Evolutionary conservation across 2,888 invertebrate genomes (phyloP), one percentile per base, ranked within the genome.

Genomic region (Isotomurus palustris): DNA sequence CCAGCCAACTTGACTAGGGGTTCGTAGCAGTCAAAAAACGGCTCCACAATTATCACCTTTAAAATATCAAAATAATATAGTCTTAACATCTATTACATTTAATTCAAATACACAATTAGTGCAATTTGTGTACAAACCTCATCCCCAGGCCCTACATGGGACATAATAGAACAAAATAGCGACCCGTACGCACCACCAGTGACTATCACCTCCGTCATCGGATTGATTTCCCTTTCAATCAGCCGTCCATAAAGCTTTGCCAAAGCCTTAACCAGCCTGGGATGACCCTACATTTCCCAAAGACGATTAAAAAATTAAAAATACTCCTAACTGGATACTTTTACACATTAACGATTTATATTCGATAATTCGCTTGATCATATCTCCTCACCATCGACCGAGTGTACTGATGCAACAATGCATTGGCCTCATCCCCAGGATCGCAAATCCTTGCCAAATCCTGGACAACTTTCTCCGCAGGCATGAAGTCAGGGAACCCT

Each of bases 131-230:
- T 43, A 21, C 43, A 21, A 56, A 69, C 69, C 56, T 69, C 69
- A 55, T 70, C 68, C 2, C 69, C 69, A 21, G 52, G 49, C 17
- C 66, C 64, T 19, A 68, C 61, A 50, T 68, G 61, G 10, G 62
- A 90, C 74, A 88, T 81, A 62, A 96, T 86, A 10, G 89, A 78
- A 47, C 86, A 85, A 77, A 87, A 97, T 0, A 99, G 78, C 1
- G 95, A 90, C 74, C 95, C 93, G 74, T 97, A 99, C 1, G 97
- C 99, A 5, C 99, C 99, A 36, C 83, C 80, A 0, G 94, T 91
- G 2, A 97, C 85, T 29, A 97, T 73, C 41, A 99, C 81, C 76
- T 99, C 94, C 58, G 82, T 88, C 67, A 84, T 79, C 0, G 92
- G 84, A 77, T 97, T 84, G n/a, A 99, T 81, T 54, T 84, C 76